Conservation (phyloP, 2,888 invertebrate genomes). For the Apomyelois bistriatella region DNA sequence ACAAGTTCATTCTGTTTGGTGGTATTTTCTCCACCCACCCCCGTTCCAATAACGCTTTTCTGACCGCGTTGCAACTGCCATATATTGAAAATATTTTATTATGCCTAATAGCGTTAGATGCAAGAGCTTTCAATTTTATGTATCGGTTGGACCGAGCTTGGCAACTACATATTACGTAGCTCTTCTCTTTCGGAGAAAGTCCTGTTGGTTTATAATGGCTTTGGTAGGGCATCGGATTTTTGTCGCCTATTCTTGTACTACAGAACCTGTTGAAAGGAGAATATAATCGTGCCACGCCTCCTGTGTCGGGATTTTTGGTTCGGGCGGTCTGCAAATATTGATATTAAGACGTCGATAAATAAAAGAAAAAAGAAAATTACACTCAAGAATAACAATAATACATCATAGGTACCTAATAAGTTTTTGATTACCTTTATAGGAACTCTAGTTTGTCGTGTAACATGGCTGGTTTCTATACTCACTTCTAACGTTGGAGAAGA, state of each 20-base stretch:
- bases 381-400: not conserved
- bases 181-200: slow-evolving; percentile 59
- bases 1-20: slow-evolving; percentile 52
- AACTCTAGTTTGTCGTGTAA: not conserved
- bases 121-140: slow-evolving; percentile 58
- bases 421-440: not conserved
- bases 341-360: slow-evolving; percentile 3
- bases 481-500: not conserved
- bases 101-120: slow-evolving; percentile 66
- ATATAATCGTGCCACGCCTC: slow-evolving; percentile 32
- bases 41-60: slow-evolving; percentile 79
- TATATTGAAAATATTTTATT: slow-evolving; percentile 78
- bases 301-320: slow-evolving; percentile 26
- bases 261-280: slow-evolving; percentile 39
- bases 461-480: not conserved
- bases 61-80: slow-evolving; percentile 73
- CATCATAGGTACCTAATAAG: too few species aligned
- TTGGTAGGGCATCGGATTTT: slow-evolving; percentile 23
- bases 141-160: slow-evolving; percentile 48
- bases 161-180: slow-evolving; percentile 53
- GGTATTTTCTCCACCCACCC: slow-evolving; percentile 88
- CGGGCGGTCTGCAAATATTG: slow-evolving; percentile 31
- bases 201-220: slow-evolving; percentile 33
- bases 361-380: too few species aligned
- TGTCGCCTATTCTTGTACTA: slow-evolving; percentile 17